A percentile compares a stretch with the other conserved stretches of the same genome.
phyloP scores from a whole-genome alignment of 2,888 invertebrate species.

The Tenthredo amoena region DNA sequence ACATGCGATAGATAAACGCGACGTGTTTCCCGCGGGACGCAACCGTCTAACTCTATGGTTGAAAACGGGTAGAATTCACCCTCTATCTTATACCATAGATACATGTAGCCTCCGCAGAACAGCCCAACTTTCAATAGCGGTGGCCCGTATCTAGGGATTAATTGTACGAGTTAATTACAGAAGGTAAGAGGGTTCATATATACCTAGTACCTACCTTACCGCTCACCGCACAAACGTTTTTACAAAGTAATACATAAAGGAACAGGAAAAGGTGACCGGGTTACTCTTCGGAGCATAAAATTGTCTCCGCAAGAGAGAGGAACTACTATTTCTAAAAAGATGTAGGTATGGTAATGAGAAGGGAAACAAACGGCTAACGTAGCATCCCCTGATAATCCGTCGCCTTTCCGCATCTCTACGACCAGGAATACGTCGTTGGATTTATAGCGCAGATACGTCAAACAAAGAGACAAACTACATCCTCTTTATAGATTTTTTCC shows the following conservation, averaged over 20 bases:
- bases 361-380: conserved; percentile 1
- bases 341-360: background rate
- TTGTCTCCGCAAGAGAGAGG: background rate
- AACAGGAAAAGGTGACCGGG: background rate
- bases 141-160: conserved; percentile 23
- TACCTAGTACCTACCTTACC: background rate
- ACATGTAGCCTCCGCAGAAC: background rate
- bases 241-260: background rate
- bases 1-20: background rate
- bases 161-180: conserved; percentile 37
- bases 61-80: background rate
- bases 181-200: background rate
- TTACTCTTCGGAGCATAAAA: conserved; percentile 6
- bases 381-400: background rate
- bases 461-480: conserved; percentile 19
- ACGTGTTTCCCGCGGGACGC: background rate
- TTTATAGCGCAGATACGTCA: background rate
- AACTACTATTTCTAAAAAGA: background rate
- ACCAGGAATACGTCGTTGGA: background rate
- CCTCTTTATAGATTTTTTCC: background rate
- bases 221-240: background rate
- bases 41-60: background rate
- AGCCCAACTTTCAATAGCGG: conserved; percentile 45
- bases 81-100: background rate
- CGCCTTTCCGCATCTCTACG: background rate